Conservation (phyloP, 2,888 invertebrate species). For the Drymonia ruficornis region DNA sequence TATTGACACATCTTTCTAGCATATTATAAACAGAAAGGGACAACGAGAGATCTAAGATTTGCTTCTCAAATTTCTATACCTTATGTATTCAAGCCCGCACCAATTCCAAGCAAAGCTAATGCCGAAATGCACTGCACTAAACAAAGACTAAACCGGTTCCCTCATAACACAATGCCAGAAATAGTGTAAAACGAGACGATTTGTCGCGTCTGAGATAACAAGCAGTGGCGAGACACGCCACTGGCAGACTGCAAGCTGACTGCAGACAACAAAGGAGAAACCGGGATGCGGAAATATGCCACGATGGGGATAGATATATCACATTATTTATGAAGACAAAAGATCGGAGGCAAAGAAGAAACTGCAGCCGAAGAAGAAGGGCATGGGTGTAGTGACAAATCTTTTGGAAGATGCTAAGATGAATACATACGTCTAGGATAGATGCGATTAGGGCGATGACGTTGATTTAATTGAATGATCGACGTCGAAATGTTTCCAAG, state of each 20-base stretch:
- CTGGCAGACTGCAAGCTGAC: conserved; percentile 26
- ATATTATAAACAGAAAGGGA: too few species aligned
- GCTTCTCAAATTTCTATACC: too few species aligned
- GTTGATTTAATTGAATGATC: too few species aligned
- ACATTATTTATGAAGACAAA: too few species aligned
- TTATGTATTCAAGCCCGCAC: not conserved
- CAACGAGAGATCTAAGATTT: too few species aligned
- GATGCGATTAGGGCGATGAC: too few species aligned
- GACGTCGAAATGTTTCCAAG: too few species aligned
- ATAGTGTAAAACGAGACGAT: conserved; percentile 11
- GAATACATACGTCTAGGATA: too few species aligned
- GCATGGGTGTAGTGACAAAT: too few species aligned
- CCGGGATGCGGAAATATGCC: not conserved
- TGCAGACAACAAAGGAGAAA: conserved; percentile 19
- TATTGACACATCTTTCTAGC: too few species aligned
- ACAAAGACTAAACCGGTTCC: conserved; percentile 2
- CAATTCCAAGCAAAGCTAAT: not conserved
- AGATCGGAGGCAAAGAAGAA: not conserved
- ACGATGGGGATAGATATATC: too few species aligned
- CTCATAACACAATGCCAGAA: not conserved
- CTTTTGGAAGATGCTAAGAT: too few species aligned
- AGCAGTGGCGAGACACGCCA: conserved; percentile 5
- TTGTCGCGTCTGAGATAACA: conserved; percentile 11
- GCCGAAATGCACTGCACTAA: not conserved
- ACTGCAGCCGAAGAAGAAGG: not conserved